Percentiles rank a stretch among this genome's conserved stretches.
These are phyloP conservation scores for Hystrix cristata DNA, from an alignment of 2,113 vertebrate genomes.

Conservation along the genomic window DNA sequence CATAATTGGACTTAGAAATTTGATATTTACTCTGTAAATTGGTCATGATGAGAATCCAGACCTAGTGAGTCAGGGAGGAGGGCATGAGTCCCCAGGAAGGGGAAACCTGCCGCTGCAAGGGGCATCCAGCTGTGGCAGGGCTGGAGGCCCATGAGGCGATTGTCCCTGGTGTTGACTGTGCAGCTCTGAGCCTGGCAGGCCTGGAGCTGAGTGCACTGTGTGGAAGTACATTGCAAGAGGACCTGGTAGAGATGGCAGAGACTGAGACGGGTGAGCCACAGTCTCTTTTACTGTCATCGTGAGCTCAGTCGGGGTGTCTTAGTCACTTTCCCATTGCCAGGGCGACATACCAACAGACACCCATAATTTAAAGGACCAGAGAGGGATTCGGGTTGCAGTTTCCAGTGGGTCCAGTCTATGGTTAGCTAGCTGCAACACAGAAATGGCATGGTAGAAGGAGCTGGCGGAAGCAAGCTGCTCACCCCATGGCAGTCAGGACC, in stretches of 20 bases:
- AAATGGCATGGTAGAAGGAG: neutral
- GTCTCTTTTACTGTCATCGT: neutral
- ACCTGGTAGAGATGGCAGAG: neutral
- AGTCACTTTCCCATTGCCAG: neutral
- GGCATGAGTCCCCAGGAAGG: neutral
- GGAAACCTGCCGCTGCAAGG: too few relatives aligned
- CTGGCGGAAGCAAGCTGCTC: neutral
- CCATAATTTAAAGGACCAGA: neutral
- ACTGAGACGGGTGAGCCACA: neutral
- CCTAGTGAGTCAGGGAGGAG: neutral
- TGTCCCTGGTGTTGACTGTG: rapidly evolving
- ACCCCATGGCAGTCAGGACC: neutral
- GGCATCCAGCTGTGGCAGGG: neutral
- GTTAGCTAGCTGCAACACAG: neutral
- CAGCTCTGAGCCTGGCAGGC: neutral
- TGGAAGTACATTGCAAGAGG: neutral
- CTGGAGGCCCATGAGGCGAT: neutral
- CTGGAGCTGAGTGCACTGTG: too few relatives aligned
- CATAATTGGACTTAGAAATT: conserved; percentile 65
- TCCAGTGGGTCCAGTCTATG: neutral
- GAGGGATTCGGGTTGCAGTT: neutral
- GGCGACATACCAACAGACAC: neutral
- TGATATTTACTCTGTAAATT: conserved; percentile 65
- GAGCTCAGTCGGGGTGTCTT: neutral
- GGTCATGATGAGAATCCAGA: conserved; percentile 59